Evolutionary conservation across 1,140 invertebrate species (phyloP).

Genomic region (Pogonomyrmex barbatus): DNA sequence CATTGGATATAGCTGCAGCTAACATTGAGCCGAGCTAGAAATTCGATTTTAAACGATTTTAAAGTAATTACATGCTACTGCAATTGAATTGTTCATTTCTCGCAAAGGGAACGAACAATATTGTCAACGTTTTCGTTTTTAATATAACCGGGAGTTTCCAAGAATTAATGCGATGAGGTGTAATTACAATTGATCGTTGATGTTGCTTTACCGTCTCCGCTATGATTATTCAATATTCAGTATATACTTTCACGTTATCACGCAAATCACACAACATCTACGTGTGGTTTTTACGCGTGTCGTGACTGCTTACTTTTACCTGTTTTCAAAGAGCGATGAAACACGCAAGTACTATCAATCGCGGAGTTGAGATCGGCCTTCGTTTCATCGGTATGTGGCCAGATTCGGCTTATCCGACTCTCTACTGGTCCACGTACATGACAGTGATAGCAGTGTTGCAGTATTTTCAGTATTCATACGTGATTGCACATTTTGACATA

Average conservation of each 20-base stretch:
- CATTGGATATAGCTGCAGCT: too few relatives aligned
- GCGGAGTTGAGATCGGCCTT: constrained; percentile 32
- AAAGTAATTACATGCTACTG: too few relatives aligned
- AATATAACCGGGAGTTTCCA: too few relatives aligned
- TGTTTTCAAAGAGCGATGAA: neutral
- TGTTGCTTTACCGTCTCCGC: neutral
- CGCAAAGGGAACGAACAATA: too few relatives aligned
- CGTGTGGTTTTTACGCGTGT: neutral
- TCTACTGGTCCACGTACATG: constrained; percentile 33
- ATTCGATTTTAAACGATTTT: too few relatives aligned
- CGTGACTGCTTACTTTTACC: neutral
- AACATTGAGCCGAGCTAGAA: too few relatives aligned
- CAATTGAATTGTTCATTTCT: too few relatives aligned
- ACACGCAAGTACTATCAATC: constrained; percentile 1
- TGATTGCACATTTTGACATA: constrained; percentile 32
- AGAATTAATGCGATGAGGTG: neutral
- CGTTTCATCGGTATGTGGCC: constrained; percentile 52
- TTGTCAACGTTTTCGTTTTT: too few relatives aligned
- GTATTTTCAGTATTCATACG: constrained; percentile 57
- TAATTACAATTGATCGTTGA: constrained; percentile 46
- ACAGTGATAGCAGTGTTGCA: constrained; percentile 3
- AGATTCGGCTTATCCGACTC: neutral
- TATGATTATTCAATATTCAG: constrained; percentile 19
- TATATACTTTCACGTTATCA: neutral
- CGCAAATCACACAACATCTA: neutral